A percentile compares a stretch with the other conserved stretches of the same genome.
Conservation (phyloP, 2,113 vertebrate species). For the Vidua chalybeata region DNA sequence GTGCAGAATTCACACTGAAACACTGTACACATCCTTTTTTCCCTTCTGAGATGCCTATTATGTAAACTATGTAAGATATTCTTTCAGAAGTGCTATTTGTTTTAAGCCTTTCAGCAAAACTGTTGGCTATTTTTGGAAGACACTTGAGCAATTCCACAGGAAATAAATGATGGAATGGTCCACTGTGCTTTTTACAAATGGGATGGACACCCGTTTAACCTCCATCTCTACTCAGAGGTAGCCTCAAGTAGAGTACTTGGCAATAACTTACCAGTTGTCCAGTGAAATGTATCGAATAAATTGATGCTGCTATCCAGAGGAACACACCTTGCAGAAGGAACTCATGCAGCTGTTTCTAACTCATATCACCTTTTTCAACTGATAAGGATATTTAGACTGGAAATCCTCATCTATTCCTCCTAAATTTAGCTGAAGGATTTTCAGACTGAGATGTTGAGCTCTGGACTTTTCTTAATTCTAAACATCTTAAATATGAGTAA, state of each 20-base stretch:
- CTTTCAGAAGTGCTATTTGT: slow-evolving; percentile 32
- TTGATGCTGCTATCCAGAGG: neutral
- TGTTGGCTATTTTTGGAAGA: slow-evolving; percentile 23
- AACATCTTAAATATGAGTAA: neutral
- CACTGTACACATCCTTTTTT: neutral
- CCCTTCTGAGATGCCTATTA: slow-evolving; percentile 30
- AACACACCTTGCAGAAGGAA: neutral
- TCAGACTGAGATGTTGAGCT: neutral
- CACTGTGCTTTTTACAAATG: neutral
- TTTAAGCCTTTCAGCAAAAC: slow-evolving; percentile 35
- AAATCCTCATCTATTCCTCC: rapidly evolving
- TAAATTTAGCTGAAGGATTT: neutral
- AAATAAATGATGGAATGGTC: neutral
- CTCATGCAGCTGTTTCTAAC: neutral
- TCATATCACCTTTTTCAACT: neutral
- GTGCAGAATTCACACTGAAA: neutral
- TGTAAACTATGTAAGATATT: slow-evolving; percentile 46
- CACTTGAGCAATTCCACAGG: neutral
- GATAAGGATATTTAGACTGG: neutral
- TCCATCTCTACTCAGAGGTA: neutral
- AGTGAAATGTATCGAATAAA: neutral
- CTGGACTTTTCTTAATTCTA: neutral
- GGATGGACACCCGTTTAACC: neutral
- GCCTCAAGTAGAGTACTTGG: neutral
- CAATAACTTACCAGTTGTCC: neutral